phyloP scores from a whole-genome alignment of 1,140 invertebrate genomes.

The Copidosoma floridanum region DNA sequence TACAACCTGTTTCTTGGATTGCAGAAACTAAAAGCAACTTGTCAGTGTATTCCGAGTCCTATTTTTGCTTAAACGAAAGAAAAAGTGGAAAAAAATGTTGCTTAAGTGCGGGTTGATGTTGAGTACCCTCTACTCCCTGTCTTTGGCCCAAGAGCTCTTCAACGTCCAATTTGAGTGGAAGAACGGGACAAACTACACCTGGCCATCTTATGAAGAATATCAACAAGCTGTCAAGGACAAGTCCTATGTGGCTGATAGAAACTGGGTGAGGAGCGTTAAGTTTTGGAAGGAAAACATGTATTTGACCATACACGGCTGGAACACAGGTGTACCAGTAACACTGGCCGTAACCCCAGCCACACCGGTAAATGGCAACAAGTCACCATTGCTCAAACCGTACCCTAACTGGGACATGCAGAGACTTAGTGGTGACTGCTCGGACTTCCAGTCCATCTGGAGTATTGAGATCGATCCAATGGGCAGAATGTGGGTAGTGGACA shows the following conservation, averaged over 20 bases:
- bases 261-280: conserved; percentile 63
- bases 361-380: conserved; percentile 54
- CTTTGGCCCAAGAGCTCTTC: conserved; percentile 50
- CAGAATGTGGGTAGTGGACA: conserved; percentile 71
- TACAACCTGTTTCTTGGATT: no score
- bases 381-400: conserved; percentile 63
- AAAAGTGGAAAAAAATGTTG: no score
- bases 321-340: conserved; percentile 66
- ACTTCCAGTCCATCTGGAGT: conserved; percentile 69
- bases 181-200: conserved; percentile 45
- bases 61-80: no score
- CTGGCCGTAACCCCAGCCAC: conserved; percentile 59
- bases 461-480: conserved; percentile 69
- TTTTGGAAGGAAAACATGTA: conserved; percentile 64
- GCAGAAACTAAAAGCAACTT: no score
- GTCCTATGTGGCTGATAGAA: conserved; percentile 63
- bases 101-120: no score
- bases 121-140: no score
- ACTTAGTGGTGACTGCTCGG: conserved; percentile 60
- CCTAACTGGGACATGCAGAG: conserved; percentile 68
- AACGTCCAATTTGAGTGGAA: conserved; percentile 54
- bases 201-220: conserved; percentile 48
- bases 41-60: no score
- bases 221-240: conserved; percentile 52
- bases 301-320: conserved; percentile 65